A percentile compares a stretch with the other conserved stretches of the same genome.
These are phyloP conservation scores for Sigmodon hispidus DNA, from an alignment of 2,113 vertebrate genomes.

Conservation along the genomic window DNA sequence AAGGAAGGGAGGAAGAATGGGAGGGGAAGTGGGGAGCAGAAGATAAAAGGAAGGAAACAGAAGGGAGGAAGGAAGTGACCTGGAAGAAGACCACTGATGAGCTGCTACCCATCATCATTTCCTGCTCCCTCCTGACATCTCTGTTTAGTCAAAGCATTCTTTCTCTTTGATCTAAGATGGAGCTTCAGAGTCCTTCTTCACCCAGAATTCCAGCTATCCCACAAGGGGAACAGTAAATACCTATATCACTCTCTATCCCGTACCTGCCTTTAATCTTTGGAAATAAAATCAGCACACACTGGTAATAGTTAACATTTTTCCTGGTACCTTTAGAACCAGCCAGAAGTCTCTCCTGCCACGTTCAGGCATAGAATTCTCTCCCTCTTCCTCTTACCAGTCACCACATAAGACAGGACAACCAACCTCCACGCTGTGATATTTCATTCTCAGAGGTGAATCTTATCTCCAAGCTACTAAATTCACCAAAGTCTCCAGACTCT, in stretches of 20 bases:
- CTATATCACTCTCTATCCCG: neutral
- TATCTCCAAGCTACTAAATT: neutral
- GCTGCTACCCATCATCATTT: neutral
- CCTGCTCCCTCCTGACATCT: neutral
- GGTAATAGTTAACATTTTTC: neutral
- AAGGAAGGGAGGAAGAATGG: neutral
- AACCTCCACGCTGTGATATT: neutral
- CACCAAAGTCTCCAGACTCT: neutral
- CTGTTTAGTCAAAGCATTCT: neutral
- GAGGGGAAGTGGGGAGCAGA: neutral
- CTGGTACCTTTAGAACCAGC: neutral
- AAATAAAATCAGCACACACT: neutral
- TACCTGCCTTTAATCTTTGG: constrained; percentile 2
- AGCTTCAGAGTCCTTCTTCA: constrained; percentile 21
- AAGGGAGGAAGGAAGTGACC: neutral
- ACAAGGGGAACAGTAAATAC: neutral
- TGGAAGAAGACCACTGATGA: neutral
- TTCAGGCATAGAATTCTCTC: neutral
- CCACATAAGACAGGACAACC: neutral
- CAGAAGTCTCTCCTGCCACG: no score
- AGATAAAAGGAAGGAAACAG: neutral
- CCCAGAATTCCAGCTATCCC: neutral
- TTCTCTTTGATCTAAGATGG: neutral
- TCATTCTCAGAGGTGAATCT: neutral
- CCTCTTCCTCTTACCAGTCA: neutral